phyloP scores from a whole-genome alignment of 2,113 vertebrate species.

The Setophaga kirtlandii region DNA sequence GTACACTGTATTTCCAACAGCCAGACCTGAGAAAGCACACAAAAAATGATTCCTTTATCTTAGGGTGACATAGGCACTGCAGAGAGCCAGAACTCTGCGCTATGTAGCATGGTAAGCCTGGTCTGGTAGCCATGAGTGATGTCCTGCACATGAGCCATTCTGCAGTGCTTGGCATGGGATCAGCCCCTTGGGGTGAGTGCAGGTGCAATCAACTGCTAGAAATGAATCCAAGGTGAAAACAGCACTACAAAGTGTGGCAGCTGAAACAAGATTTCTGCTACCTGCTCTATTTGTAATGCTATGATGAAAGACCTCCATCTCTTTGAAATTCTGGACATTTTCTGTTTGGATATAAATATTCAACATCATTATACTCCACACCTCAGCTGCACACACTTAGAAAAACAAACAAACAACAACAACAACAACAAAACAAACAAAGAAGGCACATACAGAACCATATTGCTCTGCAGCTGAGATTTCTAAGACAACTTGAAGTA shows the following conservation, averaged over 20 bases:
- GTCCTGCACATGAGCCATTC: background rate
- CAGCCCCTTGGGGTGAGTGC: background rate
- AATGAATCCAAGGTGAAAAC: background rate
- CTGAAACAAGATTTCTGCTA: background rate
- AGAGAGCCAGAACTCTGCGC: background rate
- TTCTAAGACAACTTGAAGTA: background rate
- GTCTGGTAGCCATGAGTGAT: background rate
- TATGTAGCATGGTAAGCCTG: background rate
- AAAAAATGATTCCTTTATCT: background rate
- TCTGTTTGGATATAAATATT: background rate
- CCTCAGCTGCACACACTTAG: background rate
- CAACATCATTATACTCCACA: background rate
- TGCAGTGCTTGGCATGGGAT: background rate
- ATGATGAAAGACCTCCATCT: background rate
- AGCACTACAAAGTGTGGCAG: background rate
- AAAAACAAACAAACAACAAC: background rate
- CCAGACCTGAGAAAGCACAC: background rate
- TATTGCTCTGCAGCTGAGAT: background rate
- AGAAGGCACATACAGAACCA: background rate
- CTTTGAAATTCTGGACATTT: background rate
- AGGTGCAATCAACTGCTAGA: background rate
- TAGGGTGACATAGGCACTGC: background rate
- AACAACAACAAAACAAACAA: background rate
- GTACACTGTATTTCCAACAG: background rate
- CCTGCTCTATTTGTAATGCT: background rate